Evolutionary conservation across 2,888 invertebrate species (phyloP).

Genomic region (Leistus spinibarbis): DNA sequence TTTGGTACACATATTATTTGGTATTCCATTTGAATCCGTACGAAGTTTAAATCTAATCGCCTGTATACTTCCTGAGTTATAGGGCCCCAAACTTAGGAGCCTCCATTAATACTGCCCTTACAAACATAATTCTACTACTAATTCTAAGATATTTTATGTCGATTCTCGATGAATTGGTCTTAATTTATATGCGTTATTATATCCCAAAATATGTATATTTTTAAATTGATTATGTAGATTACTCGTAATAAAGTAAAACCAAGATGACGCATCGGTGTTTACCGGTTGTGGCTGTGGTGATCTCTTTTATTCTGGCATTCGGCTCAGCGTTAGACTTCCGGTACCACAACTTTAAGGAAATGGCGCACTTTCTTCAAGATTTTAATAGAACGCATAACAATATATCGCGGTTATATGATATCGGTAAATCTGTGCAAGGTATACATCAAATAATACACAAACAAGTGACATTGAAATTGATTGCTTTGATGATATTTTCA

Average conservation of each 20-base stretch:
- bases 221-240: no score
- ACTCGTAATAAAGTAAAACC: not conserved
- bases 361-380: conserved; percentile 12
- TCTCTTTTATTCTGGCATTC: not conserved
- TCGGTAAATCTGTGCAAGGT: conserved; percentile 27
- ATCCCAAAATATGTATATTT: no score
- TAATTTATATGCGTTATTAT: not conserved
- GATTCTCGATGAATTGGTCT: no score
- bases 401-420: conserved; percentile 13
- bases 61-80: no score
- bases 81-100: no score
- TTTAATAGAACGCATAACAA: conserved; percentile 12
- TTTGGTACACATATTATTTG: no score
- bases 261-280: conserved; percentile 4
- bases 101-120: no score
- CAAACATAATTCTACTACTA: no score
- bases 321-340: conserved; percentile 12
- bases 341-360: conserved; percentile 22
- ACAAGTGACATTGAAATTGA: not conserved
- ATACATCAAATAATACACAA: not conserved
- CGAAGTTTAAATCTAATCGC: no score
- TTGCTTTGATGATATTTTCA: conserved; percentile 46
- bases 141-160: no score
- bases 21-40: no score
- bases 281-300: conserved; percentile 1